These are phyloP conservation scores for Diarsia rubi DNA, from an alignment of 2,888 invertebrate genomes.

Conservation along the genomic window DNA sequence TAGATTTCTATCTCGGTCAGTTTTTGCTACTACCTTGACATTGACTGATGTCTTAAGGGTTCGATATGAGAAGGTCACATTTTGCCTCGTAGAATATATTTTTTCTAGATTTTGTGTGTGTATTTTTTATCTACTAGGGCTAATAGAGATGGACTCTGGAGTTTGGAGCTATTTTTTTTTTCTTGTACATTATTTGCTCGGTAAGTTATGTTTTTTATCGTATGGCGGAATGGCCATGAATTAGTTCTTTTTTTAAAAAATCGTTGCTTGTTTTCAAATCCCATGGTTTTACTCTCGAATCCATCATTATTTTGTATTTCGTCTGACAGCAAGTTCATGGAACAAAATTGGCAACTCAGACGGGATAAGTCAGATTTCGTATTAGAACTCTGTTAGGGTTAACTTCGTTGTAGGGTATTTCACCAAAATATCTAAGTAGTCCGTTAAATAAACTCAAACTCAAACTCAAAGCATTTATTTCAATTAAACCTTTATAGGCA, in stretches of 20 bases:
- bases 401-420: too few species aligned
- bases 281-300: background rate
- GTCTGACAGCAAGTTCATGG: background rate
- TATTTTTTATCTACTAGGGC: conserved; percentile 1
- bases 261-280: background rate
- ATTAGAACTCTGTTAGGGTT: background rate
- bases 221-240: too few species aligned
- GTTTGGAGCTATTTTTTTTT: too few species aligned
- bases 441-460: too few species aligned
- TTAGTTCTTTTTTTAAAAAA: background rate
- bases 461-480: too few species aligned
- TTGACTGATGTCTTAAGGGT: conserved; percentile 70
- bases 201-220: background rate
- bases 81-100: conserved; percentile 33
- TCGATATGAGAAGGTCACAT: conserved; percentile 44
- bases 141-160: background rate
- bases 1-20: conserved; percentile 62
- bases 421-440: too few species aligned
- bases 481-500: too few species aligned
- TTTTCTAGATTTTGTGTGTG: conserved; percentile 17
- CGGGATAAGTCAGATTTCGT: background rate
- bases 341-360: background rate
- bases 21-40: conserved; percentile 68
- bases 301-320: background rate
- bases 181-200: background rate